Evolutionary conservation across 2,888 invertebrate species (phyloP), one percentile per base, ranked within the genome.

Genomic region (Agapostemon virescens): DNA sequence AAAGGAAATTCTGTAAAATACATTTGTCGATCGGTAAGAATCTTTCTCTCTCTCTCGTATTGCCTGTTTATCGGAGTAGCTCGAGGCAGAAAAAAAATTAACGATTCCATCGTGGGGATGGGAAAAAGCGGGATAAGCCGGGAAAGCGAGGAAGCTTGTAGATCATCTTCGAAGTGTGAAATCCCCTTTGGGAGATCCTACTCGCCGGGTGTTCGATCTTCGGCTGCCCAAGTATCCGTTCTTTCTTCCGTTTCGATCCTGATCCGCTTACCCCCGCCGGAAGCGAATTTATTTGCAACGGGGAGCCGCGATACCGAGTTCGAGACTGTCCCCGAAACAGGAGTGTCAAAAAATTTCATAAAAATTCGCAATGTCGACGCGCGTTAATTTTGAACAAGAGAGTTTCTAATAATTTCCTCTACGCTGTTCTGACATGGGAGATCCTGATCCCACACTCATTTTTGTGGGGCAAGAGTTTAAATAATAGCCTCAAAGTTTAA

Each of bases 91-190:
- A n/a, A 30, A 45, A 70, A 72, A 55, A 45, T 38, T 77, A 79
- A 79, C 69, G 69, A 70, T 52, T 58, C 72, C 30, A 66, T 69
- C 30, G 38, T 13, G 33, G 26, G 40, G 15, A 40, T 23, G 33
- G 38, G 30, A 33, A 20, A n/a, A 64, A 45, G 15, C 11, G 15
- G 66, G 70, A 36, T 76, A 70, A 73, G 66, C 38, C 55, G 13
- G 45, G 26, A 33, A 72, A 55, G 52, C 45, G 42, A 61, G 69
- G 45, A 42, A 70, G 30, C 36, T 61, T 36, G 55, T 79, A 64
- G 74, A 77, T 83, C 76, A 77, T 76, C 69, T 58, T 64, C 64
- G 52, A 71, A 30, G 70, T 55, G 70, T 68, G 69, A 72, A 77
- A 33, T 74, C 70, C 66, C 42, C 36, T 55, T 45, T n/a, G 49